Evolutionary conservation across 2,888 invertebrate species (phyloP).

Genomic region (Pycnomerus fuliginosus): DNA sequence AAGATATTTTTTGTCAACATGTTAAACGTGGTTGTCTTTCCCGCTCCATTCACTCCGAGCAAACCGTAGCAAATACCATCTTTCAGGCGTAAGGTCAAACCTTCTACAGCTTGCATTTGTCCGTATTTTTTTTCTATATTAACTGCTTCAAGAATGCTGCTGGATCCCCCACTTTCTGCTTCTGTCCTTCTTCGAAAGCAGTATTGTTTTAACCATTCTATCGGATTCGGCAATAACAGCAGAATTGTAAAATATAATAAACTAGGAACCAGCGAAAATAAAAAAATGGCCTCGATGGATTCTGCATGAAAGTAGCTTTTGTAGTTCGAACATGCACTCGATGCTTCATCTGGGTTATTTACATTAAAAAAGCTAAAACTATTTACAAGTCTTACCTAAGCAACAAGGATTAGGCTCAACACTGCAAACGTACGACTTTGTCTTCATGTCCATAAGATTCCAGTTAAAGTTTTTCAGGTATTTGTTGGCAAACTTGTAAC

Average conservation of each 20-base stretch:
- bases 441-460: constrained; percentile 35
- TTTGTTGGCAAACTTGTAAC: constrained; percentile 39
- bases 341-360: too few species aligned
- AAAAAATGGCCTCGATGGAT: too few species aligned
- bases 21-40: constrained; percentile 82
- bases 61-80: constrained; percentile 79
- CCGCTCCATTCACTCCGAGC: constrained; percentile 85
- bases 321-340: constrained; percentile 3
- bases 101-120: constrained; percentile 46
- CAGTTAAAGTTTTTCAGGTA: constrained; percentile 45
- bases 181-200: too few species aligned
- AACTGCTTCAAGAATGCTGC: constrained; percentile 29
- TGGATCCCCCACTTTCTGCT: too few species aligned
- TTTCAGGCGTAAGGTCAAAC: constrained; percentile 67
- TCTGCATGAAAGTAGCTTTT: too few species aligned
- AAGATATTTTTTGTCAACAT: constrained; percentile 73
- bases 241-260: too few species aligned
- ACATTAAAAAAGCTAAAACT: constrained; percentile 1
- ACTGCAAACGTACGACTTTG: constrained; percentile 27
- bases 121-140: constrained; percentile 21
- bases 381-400: constrained; percentile 31
- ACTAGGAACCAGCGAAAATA: too few species aligned
- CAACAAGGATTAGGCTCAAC: constrained; percentile 43
- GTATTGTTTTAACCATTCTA: too few species aligned
- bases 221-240: too few species aligned